Evolutionary conservation across 2,797 vertebrate genomes (phyloP).

Genomic region (Gallinago nigripennis): DNA sequence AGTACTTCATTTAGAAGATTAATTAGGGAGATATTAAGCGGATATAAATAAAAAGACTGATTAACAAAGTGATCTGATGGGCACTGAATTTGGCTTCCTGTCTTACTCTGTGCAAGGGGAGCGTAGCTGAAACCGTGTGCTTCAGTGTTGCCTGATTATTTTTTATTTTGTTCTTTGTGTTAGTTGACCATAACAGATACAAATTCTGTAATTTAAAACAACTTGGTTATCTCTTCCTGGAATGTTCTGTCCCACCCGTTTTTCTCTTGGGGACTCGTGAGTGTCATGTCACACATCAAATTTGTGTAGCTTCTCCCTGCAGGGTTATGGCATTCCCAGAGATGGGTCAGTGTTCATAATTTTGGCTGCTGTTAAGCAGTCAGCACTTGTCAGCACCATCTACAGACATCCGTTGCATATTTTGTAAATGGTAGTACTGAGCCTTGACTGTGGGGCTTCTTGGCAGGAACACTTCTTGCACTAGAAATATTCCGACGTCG

Average conservation of each 20-base stretch:
- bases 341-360: not conserved
- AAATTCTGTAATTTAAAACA: not conserved
- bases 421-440: not conserved
- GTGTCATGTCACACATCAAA: not conserved
- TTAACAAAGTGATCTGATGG: not conserved
- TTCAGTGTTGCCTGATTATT: not conserved
- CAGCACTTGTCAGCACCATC: not conserved
- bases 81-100: not conserved
- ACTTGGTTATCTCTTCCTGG: not conserved
- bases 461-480: not conserved
- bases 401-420: not conserved
- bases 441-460: not conserved
- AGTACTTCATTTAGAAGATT: not conserved
- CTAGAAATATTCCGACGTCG: not conserved
- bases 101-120: not conserved
- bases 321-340: slow-evolving; percentile 17
- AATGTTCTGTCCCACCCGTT: slow-evolving; percentile 7
- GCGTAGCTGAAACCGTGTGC: not conserved
- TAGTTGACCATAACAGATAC: not conserved
- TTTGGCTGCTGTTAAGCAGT: not conserved
- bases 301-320: not conserved
- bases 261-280: not conserved
- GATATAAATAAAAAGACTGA: not conserved
- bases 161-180: not conserved
- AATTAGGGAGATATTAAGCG: not conserved